Conservation (phyloP, 1,140 invertebrate species). For the Zaprionus nigranus region DNA sequence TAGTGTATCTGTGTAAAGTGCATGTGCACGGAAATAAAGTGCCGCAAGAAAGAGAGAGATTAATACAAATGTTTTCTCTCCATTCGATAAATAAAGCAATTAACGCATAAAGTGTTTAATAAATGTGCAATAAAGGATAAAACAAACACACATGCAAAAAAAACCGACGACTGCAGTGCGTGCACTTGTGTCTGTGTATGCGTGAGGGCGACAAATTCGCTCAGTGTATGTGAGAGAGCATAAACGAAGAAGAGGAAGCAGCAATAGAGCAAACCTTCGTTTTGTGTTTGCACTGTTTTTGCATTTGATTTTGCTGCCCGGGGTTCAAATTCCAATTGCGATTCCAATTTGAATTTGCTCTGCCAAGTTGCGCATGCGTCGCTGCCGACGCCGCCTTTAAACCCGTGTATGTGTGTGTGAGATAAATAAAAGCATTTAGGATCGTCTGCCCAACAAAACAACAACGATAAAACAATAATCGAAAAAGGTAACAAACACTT, state of each 20-base stretch:
- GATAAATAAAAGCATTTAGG: slow-evolving; percentile 11
- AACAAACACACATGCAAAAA: slow-evolving; percentile 31
- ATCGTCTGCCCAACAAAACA: slow-evolving; percentile 13
- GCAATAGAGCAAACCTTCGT: slow-evolving; percentile 15
- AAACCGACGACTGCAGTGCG: slow-evolving; percentile 62
- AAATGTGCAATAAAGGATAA: slow-evolving; percentile 29
- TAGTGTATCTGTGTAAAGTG: slow-evolving; percentile 56
- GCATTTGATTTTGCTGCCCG: slow-evolving; percentile 52
- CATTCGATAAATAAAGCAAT: slow-evolving; percentile 6
- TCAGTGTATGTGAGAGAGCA: slow-evolving; percentile 26
- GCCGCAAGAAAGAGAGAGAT: slow-evolving; percentile 30
- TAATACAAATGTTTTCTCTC: slow-evolving; percentile 18
- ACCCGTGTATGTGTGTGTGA: slow-evolving; percentile 1
- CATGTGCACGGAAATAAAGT: slow-evolving; percentile 58
- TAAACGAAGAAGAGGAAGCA: slow-evolving; percentile 34
- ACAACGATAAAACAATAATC: slow-evolving; percentile 7
- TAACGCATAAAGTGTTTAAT: slow-evolving; percentile 13
- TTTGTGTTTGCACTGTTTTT: slow-evolving; percentile 40
- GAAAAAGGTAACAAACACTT: slow-evolving; percentile 39
- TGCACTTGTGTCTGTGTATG: slow-evolving; percentile 51
- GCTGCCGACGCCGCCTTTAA: slow-evolving; percentile 16
- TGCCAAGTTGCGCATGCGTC: slow-evolving; percentile 59
- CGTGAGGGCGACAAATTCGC: slow-evolving; percentile 56
- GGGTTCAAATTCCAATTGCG: slow-evolving; percentile 71
- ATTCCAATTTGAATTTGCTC: slow-evolving; percentile 34